Percentiles rank a stretch among this genome's conserved stretches.
phyloP scores from a whole-genome alignment of 2,888 invertebrate species.

The Parthenolecanium corni region DNA sequence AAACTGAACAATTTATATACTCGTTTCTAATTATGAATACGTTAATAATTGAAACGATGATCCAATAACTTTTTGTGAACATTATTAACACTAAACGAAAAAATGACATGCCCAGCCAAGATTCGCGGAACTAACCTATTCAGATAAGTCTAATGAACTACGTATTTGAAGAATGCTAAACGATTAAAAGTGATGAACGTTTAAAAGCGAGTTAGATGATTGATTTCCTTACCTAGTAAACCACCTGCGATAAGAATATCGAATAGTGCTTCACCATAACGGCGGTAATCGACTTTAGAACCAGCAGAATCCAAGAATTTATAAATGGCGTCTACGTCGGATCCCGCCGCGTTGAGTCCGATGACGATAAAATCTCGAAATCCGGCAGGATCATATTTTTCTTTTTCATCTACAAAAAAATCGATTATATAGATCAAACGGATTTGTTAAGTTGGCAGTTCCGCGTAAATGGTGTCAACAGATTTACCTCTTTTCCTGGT shows the following conservation, averaged over 20 bases:
- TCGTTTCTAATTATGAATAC: too few species aligned
- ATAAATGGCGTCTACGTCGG: conserved; percentile 89
- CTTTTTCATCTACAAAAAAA: conserved; percentile 81
- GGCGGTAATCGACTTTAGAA: conserved; percentile 91
- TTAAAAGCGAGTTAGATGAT: too few species aligned
- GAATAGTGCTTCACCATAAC: conserved; percentile 95
- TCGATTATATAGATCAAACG: neutral
- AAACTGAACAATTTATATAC: too few species aligned
- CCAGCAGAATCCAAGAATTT: conserved; percentile 91
- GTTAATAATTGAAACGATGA: too few species aligned
- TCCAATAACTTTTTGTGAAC: too few species aligned
- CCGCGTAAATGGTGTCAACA: neutral
- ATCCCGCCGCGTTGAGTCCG: conserved; percentile 87
- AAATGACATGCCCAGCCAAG: too few species aligned
- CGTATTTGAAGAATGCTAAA: too few species aligned
- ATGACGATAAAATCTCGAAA: conserved; percentile 94
- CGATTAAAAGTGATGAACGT: too few species aligned
- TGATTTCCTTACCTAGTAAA: conserved; percentile 71
- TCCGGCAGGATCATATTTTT: conserved; percentile 97
- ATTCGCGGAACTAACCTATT: too few species aligned
- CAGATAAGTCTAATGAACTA: too few species aligned
- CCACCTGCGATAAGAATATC: conserved; percentile 97
- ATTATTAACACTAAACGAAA: too few species aligned
- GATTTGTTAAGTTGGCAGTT: neutral
- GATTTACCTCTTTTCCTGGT: conserved; percentile 98